phyloP scores from a whole-genome alignment of 2,888 invertebrate species.

The Lepidochitona cinerea region DNA sequence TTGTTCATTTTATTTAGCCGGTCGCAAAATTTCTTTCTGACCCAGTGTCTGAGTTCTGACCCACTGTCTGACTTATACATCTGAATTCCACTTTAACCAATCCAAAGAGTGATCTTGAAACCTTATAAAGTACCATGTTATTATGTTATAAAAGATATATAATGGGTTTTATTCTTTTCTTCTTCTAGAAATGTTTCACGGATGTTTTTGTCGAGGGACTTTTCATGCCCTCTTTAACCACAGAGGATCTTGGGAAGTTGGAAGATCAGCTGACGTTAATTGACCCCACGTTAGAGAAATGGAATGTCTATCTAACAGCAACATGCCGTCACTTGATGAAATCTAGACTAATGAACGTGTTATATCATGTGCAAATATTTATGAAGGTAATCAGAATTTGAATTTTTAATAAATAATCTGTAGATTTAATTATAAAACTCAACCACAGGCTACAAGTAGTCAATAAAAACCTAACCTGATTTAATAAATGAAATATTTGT shows the following conservation, averaged over 20 bases:
- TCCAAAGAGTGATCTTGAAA: too few relatives aligned
- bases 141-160: too few relatives aligned
- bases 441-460: too few relatives aligned
- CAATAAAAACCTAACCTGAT: too few relatives aligned
- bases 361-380: constrained; percentile 70
- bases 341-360: constrained; percentile 55
- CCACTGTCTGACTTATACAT: not conserved
- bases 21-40: too few relatives aligned
- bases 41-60: too few relatives aligned
- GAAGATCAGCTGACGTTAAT: constrained; percentile 61
- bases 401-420: too few relatives aligned
- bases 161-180: too few relatives aligned
- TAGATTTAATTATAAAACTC: too few relatives aligned
- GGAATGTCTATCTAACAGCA: constrained; percentile 64
- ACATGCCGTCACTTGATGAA: constrained; percentile 66
- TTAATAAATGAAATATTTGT: too few relatives aligned
- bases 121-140: too few relatives aligned
- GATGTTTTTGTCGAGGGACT: constrained; percentile 69
- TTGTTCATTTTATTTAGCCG: too few relatives aligned
- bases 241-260: constrained; percentile 59
- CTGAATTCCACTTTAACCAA: not conserved
- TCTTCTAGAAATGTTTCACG: constrained; percentile 52
- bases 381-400: constrained; percentile 71
- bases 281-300: constrained; percentile 64
- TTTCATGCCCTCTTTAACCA: constrained; percentile 60